Percentiles rank a stretch among this genome's conserved stretches.
These are phyloP conservation scores for Pipa parva DNA, from an alignment of 2,113 vertebrate genomes.

Conservation along the genomic window DNA sequence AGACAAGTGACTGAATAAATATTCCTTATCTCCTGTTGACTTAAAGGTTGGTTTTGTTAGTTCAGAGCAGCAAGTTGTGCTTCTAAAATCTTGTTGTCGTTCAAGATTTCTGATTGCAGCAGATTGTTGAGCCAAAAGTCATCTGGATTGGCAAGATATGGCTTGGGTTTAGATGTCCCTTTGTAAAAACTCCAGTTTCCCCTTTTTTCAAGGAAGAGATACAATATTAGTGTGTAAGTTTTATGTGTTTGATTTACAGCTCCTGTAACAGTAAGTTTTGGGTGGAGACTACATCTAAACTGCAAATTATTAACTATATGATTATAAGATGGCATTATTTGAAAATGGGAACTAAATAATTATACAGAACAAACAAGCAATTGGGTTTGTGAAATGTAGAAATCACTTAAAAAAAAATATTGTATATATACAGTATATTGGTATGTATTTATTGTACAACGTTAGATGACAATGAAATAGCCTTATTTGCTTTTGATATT, in stretches of 20 bases:
- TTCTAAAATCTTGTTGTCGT: constrained; percentile 18
- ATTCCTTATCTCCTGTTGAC: constrained; percentile 18
- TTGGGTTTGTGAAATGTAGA: too few relatives aligned
- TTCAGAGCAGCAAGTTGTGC: constrained; percentile 1
- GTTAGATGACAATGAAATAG: too few relatives aligned
- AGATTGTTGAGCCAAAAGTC: constrained; percentile 7
- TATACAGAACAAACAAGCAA: too few relatives aligned
- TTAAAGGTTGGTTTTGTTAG: constrained; percentile 16
- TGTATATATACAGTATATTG: too few relatives aligned
- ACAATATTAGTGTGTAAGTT: constrained; percentile 6
- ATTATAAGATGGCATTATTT: not conserved
- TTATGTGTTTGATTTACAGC: constrained; percentile 33
- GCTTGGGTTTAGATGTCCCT: constrained; percentile 3
- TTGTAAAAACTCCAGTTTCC: constrained; percentile 27
- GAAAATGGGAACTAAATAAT: too few relatives aligned
- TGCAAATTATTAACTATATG: constrained; percentile 28
- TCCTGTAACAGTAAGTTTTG: not conserved
- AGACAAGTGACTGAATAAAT: not conserved
- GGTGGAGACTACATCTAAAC: not conserved
- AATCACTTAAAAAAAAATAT: too few relatives aligned
- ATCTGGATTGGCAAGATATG: constrained; percentile 22
- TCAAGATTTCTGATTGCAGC: not conserved
- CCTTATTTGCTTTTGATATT: too few relatives aligned
- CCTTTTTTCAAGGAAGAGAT: constrained; percentile 37
- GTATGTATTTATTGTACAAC: too few relatives aligned